Conservation (phyloP, 2,888 invertebrate species). For the Anarsia innoxiella region DNA sequence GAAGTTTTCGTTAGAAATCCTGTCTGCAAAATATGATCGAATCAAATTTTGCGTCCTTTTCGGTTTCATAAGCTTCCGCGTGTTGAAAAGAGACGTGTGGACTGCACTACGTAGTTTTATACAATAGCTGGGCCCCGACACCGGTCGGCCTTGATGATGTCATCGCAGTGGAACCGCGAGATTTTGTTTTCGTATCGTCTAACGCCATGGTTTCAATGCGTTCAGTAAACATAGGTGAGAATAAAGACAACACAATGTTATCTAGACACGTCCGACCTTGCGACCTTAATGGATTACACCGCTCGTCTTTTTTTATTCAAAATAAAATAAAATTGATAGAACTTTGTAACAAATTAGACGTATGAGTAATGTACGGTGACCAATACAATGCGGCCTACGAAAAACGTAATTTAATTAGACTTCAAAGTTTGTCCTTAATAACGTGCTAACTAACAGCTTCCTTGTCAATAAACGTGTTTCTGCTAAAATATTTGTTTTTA, state of each 20-base stretch:
- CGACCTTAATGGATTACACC: no score
- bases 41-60: slow-evolving; percentile 1
- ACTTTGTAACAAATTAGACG: no score
- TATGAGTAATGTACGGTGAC: no score
- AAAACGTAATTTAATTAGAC: no score
- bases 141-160: slow-evolving; percentile 64
- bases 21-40: background rate
- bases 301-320: no score
- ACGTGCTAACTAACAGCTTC: no score
- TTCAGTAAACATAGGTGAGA: background rate
- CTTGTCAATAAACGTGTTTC: slow-evolving; percentile 7
- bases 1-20: slow-evolving; percentile 1
- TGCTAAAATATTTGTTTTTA: slow-evolving; percentile 13
- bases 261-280: no score
- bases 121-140: slow-evolving; percentile 23
- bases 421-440: no score
- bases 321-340: no score
- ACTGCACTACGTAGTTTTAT: slow-evolving; percentile 7
- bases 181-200: slow-evolving; percentile 39
- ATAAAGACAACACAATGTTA: slow-evolving; percentile 7
- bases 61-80: background rate
- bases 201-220: slow-evolving; percentile 25
- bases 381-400: no score
- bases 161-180: slow-evolving; percentile 38
- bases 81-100: slow-evolving; percentile 4